Evolutionary conservation across 2,113 vertebrate genomes (phyloP).

Genomic region (Plestiodon gilberti): DNA sequence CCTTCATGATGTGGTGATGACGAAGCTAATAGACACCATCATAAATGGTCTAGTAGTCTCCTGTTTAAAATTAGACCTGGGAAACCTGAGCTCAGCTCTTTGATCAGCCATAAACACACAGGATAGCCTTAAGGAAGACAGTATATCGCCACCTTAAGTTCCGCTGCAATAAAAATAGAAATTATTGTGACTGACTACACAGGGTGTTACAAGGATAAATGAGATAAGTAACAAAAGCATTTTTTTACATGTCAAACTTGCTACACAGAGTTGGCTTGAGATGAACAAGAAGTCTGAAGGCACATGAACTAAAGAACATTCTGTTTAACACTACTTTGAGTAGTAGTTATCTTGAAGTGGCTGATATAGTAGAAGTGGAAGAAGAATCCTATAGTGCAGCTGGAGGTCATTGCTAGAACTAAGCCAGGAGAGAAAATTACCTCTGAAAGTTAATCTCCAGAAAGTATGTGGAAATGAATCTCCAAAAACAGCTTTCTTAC

Average conservation of each 20-base stretch:
- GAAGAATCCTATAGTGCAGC: background rate
- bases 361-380: background rate
- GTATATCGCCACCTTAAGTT: background rate
- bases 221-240: background rate
- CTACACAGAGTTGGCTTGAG: background rate
- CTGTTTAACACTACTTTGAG: background rate
- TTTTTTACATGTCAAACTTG: background rate
- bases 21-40: background rate
- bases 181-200: background rate
- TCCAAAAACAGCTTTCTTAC: background rate
- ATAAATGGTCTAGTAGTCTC: background rate
- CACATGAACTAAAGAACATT: background rate
- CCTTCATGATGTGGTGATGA: background rate
- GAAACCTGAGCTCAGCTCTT: background rate
- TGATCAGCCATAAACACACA: background rate
- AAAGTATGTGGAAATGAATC: slow-evolving; percentile 8
- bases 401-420: background rate
- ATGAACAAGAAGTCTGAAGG: background rate
- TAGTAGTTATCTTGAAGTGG: background rate
- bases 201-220: background rate
- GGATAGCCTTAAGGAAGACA: background rate
- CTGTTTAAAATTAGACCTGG: background rate
- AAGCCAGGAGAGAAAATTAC: background rate
- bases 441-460: slow-evolving; percentile 16
- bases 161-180: background rate